Conservation (phyloP, 2,888 invertebrate species). For the Platypus cylindrus region DNA sequence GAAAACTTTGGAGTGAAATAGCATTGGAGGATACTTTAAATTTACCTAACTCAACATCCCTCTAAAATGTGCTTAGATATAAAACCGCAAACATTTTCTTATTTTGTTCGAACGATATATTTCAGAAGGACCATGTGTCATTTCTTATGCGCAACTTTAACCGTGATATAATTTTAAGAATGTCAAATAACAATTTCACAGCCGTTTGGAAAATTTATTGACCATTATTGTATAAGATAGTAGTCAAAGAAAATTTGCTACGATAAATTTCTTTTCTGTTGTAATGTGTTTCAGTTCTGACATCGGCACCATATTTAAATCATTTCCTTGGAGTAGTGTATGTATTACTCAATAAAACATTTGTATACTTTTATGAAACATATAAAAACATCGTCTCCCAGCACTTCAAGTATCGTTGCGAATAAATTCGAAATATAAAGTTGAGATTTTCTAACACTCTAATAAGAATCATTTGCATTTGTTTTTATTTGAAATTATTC, state of each 20-base stretch:
- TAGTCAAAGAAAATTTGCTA: conserved; percentile 14
- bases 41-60: conserved; percentile 9
- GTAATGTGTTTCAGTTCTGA: conserved; percentile 6
- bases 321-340: too few relatives aligned
- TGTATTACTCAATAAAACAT: too few relatives aligned
- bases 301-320: conserved; percentile 5
- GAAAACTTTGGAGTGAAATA: conserved; percentile 9
- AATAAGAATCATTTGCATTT: too few relatives aligned
- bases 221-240: conserved; percentile 11
- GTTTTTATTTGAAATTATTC: too few relatives aligned
- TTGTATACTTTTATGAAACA: too few relatives aligned
- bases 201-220: conserved; percentile 15
- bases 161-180: conserved; percentile 13
- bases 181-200: conserved; percentile 17
- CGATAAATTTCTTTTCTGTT: conserved; percentile 5
- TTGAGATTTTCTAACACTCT: too few relatives aligned
- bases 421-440: too few relatives aligned
- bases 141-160: conserved; percentile 10
- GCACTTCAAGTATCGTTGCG: too few relatives aligned
- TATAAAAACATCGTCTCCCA: too few relatives aligned
- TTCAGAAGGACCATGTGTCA: conserved; percentile 9
- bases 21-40: conserved; percentile 11
- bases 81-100: conserved; percentile 7
- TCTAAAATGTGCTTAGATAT: conserved; percentile 7
- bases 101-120: conserved; percentile 5